Evolutionary conservation across 2,888 invertebrate genomes (phyloP).

Genomic region (Pimpla rufipes): DNA sequence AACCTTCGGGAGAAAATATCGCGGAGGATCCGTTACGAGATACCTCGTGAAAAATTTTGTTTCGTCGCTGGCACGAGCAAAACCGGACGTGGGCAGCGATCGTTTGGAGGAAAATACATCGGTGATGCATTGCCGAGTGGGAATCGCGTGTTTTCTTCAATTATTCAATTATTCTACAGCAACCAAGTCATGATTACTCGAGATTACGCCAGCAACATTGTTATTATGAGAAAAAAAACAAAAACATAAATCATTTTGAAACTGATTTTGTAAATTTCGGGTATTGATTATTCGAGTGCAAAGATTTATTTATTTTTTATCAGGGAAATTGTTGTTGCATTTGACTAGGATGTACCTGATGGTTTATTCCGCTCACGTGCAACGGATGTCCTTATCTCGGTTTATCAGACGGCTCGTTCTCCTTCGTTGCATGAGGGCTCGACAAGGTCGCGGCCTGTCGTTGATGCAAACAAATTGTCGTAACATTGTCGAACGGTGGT

Average conservation of each 20-base stretch:
- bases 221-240: no score
- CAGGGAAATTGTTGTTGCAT: neutral
- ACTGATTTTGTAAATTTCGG: no score
- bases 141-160: constrained; percentile 22
- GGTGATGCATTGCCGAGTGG: neutral
- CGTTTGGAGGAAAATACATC: constrained; percentile 6
- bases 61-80: constrained; percentile 26
- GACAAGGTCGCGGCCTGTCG: constrained; percentile 8
- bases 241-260: no score
- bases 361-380: neutral
- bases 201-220: neutral
- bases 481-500: constrained; percentile 6
- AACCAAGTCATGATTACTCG: neutral
- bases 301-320: neutral
- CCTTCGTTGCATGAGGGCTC: constrained; percentile 35
- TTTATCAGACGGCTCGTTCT: constrained; percentile 24
- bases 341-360: neutral
- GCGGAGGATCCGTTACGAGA: constrained; percentile 49
- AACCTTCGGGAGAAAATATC: constrained; percentile 59
- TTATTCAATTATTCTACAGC: constrained; percentile 3
- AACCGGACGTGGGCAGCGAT: constrained; percentile 55
- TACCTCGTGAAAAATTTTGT: constrained; percentile 53
- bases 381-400: constrained; percentile 28
- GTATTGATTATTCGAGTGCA: no score
- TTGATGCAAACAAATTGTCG: neutral